Evolutionary conservation across 2,113 vertebrate genomes (phyloP).

Genomic region (Neomonachus schauinslandi): DNA sequence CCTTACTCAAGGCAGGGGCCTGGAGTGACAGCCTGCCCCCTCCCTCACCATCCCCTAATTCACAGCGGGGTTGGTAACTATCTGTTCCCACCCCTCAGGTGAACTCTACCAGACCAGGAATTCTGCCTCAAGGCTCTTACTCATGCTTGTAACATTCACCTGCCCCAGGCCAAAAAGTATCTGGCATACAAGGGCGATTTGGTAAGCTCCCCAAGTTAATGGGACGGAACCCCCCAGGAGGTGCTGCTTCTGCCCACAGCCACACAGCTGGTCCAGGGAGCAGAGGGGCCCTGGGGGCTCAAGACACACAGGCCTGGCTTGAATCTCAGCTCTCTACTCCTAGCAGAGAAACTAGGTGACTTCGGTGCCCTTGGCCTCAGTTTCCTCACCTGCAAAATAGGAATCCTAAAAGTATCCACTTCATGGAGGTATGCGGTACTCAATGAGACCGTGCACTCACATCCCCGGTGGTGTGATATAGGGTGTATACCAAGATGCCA

Average conservation of each 20-base stretch:
- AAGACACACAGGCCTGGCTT: not conserved
- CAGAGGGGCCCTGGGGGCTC: not conserved
- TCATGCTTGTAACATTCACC: constrained; percentile 14
- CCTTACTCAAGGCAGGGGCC: not conserved
- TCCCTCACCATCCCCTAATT: not conserved
- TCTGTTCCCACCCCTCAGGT: not conserved
- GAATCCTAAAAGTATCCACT: not conserved
- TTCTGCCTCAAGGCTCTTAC: constrained; percentile 36
- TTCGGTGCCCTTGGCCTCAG: not conserved
- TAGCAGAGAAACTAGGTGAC: constrained; percentile 3
- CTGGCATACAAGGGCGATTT: not conserved
- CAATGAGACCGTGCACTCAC: not conserved
- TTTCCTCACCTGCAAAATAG: constrained; percentile 25
- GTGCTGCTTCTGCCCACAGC: not conserved
- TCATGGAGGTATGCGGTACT: not conserved
- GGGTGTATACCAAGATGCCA: not conserved
- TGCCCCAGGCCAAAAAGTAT: constrained; percentile 19
- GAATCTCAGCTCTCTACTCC: not conserved
- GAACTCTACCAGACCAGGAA: constrained; percentile 16
- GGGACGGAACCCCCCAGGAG: not conserved
- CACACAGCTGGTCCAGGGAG: not conserved
- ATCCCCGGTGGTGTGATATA: not conserved
- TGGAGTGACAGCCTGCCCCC: not conserved
- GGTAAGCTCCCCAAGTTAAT: not conserved
- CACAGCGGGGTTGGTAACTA: not conserved